A percentile compares a stretch with the other conserved stretches of the same genome.
Conservation (phyloP, 2,888 invertebrate genomes). For the Apotomis capreana region DNA sequence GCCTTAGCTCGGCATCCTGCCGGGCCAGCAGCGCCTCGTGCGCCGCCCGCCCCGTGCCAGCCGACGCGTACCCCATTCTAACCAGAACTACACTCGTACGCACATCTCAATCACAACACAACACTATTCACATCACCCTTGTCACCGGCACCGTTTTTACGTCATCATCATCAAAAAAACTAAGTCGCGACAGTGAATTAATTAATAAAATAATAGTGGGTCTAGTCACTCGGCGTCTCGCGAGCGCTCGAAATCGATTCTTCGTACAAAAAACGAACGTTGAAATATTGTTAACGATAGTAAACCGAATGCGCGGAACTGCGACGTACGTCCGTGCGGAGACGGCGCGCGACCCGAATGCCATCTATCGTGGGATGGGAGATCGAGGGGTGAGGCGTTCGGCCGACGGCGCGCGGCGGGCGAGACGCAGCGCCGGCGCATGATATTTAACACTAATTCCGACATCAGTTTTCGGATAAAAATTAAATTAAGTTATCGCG, state of each 20-base stretch:
- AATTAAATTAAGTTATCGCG: not conserved
- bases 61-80: constrained; percentile 93
- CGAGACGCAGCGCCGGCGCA: constrained; percentile 9
- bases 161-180: constrained; percentile 59
- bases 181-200: not conserved
- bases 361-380: constrained; percentile 58
- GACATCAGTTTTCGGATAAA: not conserved
- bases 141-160: constrained; percentile 70
- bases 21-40: constrained; percentile 95
- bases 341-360: constrained; percentile 72
- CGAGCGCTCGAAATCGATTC: constrained; percentile 55
- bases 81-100: constrained; percentile 54
- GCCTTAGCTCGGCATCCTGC: constrained; percentile 95
- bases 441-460: not conserved
- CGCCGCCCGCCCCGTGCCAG: constrained; percentile 93
- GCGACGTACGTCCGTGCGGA: constrained; percentile 64
- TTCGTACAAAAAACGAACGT: constrained; percentile 58
- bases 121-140: constrained; percentile 71
- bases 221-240: constrained; percentile 48
- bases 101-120: constrained; percentile 64
- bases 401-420: not conserved
- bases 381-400: constrained; percentile 27
- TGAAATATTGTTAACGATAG: constrained; percentile 48
- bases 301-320: constrained; percentile 37
- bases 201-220: constrained; percentile 4